Percentiles rank a stretch among this genome's conserved stretches.
These are phyloP conservation scores for Eristalinus aeneus DNA, from an alignment of 2,888 invertebrate species.

Conservation along the genomic window DNA sequence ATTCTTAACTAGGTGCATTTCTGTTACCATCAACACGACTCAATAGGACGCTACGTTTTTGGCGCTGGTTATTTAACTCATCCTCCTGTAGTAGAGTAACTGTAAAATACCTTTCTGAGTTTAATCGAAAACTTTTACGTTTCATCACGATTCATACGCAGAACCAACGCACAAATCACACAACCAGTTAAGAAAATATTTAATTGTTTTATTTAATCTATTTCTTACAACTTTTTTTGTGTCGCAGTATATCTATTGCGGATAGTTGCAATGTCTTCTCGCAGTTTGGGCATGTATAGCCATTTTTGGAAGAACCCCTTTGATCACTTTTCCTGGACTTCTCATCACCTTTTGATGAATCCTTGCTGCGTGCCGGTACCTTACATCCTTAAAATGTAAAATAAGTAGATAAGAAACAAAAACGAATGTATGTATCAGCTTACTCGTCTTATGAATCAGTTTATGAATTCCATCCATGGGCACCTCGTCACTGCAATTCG, in stretches of 20 bases:
- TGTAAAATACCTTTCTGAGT: too few relatives aligned
- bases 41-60: too few relatives aligned
- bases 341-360: constrained; percentile 78
- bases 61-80: too few relatives aligned
- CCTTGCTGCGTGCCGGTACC: constrained; percentile 46
- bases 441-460: constrained; percentile 85
- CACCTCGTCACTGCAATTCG: constrained; percentile 85
- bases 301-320: not conserved
- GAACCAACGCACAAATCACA: not conserved
- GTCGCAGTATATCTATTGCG: constrained; percentile 92
- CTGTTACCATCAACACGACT: too few relatives aligned
- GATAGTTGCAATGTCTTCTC: constrained; percentile 86
- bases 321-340: not conserved
- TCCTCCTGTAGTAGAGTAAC: too few relatives aligned
- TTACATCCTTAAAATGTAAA: constrained; percentile 66
- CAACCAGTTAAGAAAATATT: not conserved
- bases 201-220: constrained; percentile 20
- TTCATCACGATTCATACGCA: too few relatives aligned
- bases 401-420: constrained; percentile 2
- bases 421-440: constrained; percentile 33
- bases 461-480: constrained; percentile 86
- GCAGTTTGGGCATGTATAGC: constrained; percentile 88
- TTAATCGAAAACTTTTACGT: too few relatives aligned
- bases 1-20: too few relatives aligned
- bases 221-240: constrained; percentile 85